Percentiles rank a stretch among this genome's conserved stretches.
phyloP scores from a whole-genome alignment of 2,113 vertebrate genomes.

The Lepus timidus region DNA sequence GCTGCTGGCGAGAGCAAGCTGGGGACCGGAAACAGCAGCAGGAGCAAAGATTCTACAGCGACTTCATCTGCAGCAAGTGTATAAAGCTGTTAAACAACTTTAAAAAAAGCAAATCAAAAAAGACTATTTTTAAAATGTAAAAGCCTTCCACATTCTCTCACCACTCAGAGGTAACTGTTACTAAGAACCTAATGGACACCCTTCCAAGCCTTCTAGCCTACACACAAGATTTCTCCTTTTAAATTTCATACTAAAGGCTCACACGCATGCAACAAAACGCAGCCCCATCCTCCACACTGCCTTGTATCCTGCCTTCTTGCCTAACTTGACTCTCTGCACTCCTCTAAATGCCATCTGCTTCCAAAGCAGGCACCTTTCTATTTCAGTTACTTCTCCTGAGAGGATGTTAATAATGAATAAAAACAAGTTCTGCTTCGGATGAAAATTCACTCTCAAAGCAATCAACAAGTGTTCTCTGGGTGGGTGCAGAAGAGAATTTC shows the following conservation, averaged over 20 bases:
- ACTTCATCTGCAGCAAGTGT: too few relatives aligned
- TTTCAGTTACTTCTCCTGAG: constrained; percentile 29
- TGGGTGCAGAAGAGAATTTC: background rate
- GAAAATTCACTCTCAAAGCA: constrained; percentile 5
- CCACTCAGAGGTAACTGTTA: background rate
- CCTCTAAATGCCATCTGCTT: background rate
- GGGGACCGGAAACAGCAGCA: too few relatives aligned
- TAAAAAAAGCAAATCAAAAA: background rate
- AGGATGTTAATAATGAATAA: constrained; percentile 4
- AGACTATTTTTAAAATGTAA: background rate
- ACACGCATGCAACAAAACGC: background rate
- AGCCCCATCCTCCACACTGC: background rate
- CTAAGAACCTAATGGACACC: background rate
- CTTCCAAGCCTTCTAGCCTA: background rate
- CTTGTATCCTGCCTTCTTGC: background rate
- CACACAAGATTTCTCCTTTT: background rate
- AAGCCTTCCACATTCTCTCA: background rate
- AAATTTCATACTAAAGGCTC: background rate
- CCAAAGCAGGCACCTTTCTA: constrained; percentile 23
- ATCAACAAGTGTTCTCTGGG: background rate
- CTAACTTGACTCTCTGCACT: background rate
- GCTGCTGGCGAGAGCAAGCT: too few relatives aligned
- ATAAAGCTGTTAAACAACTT: too few relatives aligned
- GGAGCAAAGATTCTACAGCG: too few relatives aligned
- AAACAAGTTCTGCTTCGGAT: constrained; percentile 47